Conservation (phyloP, 2,888 invertebrate species). For the Rhagium mordax region DNA sequence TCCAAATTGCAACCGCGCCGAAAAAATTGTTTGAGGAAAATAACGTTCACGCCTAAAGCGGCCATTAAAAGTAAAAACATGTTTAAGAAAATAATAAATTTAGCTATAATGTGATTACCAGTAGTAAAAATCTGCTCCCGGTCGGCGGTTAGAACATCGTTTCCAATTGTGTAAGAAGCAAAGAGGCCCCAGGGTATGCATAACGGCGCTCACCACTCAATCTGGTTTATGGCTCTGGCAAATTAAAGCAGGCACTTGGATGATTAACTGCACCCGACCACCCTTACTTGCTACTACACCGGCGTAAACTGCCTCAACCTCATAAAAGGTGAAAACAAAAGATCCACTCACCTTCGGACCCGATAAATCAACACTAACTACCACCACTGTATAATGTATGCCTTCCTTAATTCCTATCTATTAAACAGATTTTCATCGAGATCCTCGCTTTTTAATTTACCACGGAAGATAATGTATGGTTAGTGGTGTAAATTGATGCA, state of each 20-base stretch:
- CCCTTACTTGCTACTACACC: conserved; percentile 49
- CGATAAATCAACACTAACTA: conserved; percentile 55
- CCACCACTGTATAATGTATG: conserved; percentile 44
- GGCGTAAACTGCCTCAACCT: conserved; percentile 46
- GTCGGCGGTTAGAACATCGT: conserved; percentile 34
- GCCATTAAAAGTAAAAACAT: conserved; percentile 4
- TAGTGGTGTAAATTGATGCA: too few relatives aligned
- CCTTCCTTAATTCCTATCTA: conserved; percentile 24
- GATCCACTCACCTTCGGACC: conserved; percentile 55
- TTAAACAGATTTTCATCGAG: conserved; percentile 1
- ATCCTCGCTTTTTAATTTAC: background rate
- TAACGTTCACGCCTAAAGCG: background rate
- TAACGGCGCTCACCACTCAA: conserved; percentile 65
- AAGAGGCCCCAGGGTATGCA: conserved; percentile 64
- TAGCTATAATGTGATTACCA: background rate
- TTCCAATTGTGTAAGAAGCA: conserved; percentile 43
- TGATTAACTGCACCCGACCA: conserved; percentile 61
- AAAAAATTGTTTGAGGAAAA: background rate
- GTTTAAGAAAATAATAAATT: conserved; percentile 20
- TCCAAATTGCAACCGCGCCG: too few relatives aligned
- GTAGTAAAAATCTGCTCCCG: conserved; percentile 18
- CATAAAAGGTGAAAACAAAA: conserved; percentile 57
- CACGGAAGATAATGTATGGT: background rate
- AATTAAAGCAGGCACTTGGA: conserved; percentile 66
- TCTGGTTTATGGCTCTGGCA: conserved; percentile 65